These are phyloP conservation scores for Odontocerum albicorne DNA, from an alignment of 2,888 invertebrate species.

Conservation along the genomic window DNA sequence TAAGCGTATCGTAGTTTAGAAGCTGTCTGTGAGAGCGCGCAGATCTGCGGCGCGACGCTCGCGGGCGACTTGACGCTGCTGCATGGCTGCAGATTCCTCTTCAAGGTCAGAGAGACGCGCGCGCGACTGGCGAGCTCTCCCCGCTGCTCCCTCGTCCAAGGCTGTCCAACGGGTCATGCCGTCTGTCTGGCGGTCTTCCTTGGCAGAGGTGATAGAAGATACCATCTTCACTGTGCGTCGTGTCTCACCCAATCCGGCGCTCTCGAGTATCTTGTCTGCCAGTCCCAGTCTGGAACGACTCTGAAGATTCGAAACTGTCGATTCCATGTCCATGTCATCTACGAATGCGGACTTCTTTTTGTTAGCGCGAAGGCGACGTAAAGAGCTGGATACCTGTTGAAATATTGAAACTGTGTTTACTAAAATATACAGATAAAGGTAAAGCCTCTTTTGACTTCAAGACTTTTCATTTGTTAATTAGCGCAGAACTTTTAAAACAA, in stretches of 20 bases:
- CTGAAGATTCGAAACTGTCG: constrained; percentile 58
- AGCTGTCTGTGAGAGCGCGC: constrained; percentile 67
- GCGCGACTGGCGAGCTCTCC: constrained; percentile 65
- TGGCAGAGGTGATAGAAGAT: constrained; percentile 36
- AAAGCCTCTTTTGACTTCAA: too few relatives aligned
- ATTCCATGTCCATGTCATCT: constrained; percentile 66
- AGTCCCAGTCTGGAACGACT: constrained; percentile 59
- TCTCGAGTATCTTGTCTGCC: constrained; percentile 66
- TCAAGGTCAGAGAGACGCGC: constrained; percentile 72
- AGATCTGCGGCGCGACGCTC: constrained; percentile 73
- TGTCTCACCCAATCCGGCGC: constrained; percentile 49
- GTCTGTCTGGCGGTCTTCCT: constrained; percentile 47
- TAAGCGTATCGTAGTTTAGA: constrained; percentile 9
- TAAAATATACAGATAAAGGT: too few relatives aligned
- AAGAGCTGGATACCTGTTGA: constrained; percentile 59
- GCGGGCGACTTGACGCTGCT: constrained; percentile 67
- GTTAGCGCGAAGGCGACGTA: constrained; percentile 62
- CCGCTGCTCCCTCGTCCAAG: constrained; percentile 60
- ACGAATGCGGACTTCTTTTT: constrained; percentile 61
- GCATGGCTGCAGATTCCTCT: constrained; percentile 73
- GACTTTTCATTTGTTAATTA: too few relatives aligned
- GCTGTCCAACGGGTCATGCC: constrained; percentile 67
- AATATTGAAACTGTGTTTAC: too few relatives aligned
- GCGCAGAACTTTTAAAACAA: too few relatives aligned
- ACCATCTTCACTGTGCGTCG: constrained; percentile 10